These are phyloP conservation scores for Nannospalax galili DNA, from an alignment of 2,113 vertebrate genomes.

Conservation along the genomic window DNA sequence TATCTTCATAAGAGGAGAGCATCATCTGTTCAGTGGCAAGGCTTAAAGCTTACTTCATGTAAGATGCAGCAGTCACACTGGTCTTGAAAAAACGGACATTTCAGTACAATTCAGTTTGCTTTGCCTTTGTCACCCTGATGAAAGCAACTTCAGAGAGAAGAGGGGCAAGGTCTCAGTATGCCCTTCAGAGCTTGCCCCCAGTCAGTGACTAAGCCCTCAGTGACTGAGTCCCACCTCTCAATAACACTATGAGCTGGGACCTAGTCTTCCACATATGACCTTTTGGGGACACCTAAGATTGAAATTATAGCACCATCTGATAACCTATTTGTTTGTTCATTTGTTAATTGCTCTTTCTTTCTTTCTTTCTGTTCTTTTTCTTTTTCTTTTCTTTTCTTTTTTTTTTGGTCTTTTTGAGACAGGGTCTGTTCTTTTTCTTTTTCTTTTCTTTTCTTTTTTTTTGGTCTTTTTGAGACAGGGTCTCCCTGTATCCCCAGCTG, in stretches of 20 bases:
- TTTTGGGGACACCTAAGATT: neutral
- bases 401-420: too few species aligned
- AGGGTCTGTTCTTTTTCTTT: too few species aligned
- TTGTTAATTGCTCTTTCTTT: neutral
- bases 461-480: too few species aligned
- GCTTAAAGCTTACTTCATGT: neutral
- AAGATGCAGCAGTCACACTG: neutral
- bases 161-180: neutral
- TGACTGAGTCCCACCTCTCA: neutral
- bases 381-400: neutral
- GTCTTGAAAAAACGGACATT: neutral
- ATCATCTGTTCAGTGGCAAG: neutral
- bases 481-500: too few species aligned
- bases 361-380: too few species aligned
- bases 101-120: neutral
- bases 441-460: too few species aligned
- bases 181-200: neutral
- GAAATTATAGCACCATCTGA: neutral
- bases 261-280: neutral
- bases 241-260: too few species aligned
- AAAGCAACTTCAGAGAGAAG: neutral
- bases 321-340: neutral
- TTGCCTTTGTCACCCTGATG: neutral
- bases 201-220: too few species aligned
- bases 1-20: neutral